These are phyloP conservation scores for Sapajus apella DNA, from an alignment of 2,113 vertebrate species.

Conservation along the genomic window DNA sequence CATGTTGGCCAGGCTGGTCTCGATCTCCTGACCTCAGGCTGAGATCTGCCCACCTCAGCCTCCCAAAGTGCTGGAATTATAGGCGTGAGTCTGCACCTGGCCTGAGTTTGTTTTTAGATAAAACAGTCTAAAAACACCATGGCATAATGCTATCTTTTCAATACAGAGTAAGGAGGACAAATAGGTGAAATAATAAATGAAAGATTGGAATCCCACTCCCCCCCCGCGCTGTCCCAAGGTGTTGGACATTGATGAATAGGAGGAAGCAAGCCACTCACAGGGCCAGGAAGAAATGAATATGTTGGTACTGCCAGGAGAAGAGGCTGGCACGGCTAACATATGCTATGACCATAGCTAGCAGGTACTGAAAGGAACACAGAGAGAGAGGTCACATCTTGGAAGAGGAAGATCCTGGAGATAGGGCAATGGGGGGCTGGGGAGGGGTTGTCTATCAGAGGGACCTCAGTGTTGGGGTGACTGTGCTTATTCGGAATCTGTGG, in stretches of 20 bases:
- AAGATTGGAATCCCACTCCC: too few species aligned
- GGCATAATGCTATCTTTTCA: neutral
- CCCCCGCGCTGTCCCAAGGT: neutral
- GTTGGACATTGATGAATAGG: fast-evolving
- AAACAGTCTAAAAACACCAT: neutral
- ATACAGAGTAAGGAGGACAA: neutral
- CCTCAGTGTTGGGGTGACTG: fast-evolving
- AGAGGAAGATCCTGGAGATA: neutral
- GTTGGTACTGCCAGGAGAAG: constrained; percentile 45
- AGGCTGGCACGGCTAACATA: constrained; percentile 49
- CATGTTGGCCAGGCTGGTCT: too few species aligned
- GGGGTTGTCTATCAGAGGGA: neutral
- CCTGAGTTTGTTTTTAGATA: neutral
- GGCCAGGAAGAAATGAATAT: constrained; percentile 65
- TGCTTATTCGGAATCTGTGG: neutral
- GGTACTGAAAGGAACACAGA: constrained; percentile 27
- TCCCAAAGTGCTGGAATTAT: too few species aligned
- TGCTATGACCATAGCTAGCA: constrained; percentile 56
- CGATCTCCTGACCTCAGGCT: too few species aligned
- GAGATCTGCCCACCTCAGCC: too few species aligned
- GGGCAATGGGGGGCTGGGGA: fast-evolving
- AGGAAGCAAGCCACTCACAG: constrained; percentile 51
- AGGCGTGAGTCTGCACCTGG: too few species aligned
- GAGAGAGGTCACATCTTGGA: neutral
- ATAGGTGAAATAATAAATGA: neutral